Base-by-base conservation (phyloP, 2,797 vertebrate species). In the Sebastes matsubarae region DNA sequence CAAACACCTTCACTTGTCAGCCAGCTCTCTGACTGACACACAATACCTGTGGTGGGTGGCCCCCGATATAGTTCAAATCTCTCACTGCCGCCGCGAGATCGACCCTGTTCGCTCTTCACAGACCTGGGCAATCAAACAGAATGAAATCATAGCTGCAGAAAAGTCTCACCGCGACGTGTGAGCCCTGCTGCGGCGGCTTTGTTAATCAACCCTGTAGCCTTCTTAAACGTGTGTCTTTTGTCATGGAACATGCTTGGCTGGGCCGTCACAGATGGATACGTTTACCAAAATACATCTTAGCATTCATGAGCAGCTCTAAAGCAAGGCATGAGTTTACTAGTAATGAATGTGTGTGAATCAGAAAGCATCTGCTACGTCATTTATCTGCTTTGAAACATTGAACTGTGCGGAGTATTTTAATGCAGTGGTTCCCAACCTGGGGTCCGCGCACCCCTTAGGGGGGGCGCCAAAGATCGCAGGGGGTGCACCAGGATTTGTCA, bases 1-100 rank as follows among this genome's bases (percentile, higher is more conserved):
- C 92, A 89, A 81, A 92, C 94, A 90, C 92, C 88, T 88, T 81
- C 52, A 4, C 83, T 91, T 94, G 93, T 93, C 93, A 88, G 70
- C 74, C 59, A 29, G 55, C 84, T 79, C 82, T 82, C 80, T 84
- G 89, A 90, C 87, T 91, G 92, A 92, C 85, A 81, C 84, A 72
- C 81, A 55, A 79, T 86, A 87, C 86, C 73, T 85, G 75, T 80
- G 80, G 75, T 80, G 80, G 85, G 89, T 88, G 80, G 82, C 67
- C 79, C 13, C 54, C 10, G n/a, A 80, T 86, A 68, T 65, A 77
- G 75, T 79, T 71, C 38, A 59, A 79, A 84, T 81, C 84, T 79
- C 55, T 24, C 38, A 55, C 77, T 75, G 63, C 72, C 6, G 6
- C 66, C n/a, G 24, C 14, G 10, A 64, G 72, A 86, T 85, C 60